Evolutionary conservation across 2,113 vertebrate species (phyloP).

Genomic region (Archilochus colubris): DNA sequence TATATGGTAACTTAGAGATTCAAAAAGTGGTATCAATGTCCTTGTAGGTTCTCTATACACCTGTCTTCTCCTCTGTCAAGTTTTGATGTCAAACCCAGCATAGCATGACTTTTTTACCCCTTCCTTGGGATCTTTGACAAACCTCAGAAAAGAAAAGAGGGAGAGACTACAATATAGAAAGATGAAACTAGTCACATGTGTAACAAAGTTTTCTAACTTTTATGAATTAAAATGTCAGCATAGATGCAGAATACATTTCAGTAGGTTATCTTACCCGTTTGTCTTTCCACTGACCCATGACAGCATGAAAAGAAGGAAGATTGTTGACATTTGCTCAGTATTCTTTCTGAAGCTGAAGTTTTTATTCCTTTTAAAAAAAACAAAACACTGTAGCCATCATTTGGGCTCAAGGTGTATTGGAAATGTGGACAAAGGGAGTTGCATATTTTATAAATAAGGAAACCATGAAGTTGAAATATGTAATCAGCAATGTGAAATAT

Average conservation of each 20-base stretch:
- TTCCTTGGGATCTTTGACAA: not conserved
- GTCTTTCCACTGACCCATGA: not conserved
- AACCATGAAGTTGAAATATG: not conserved
- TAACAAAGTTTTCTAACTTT: not conserved
- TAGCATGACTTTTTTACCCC: not conserved
- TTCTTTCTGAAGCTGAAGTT: not conserved
- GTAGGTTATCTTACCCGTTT: not conserved
- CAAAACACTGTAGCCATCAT: not conserved
- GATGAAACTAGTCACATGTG: not conserved
- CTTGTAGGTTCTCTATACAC: not conserved
- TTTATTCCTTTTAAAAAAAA: slow-evolving; percentile 14
- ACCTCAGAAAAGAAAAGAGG: not conserved
- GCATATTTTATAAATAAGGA: not conserved
- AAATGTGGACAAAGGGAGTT: not conserved
- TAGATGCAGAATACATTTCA: not conserved
- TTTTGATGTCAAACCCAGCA: not conserved
- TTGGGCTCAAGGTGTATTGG: not conserved
- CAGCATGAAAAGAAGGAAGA: not conserved
- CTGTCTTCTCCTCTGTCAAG: not conserved
- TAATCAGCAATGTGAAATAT: not conserved
- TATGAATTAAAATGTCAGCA: not conserved
- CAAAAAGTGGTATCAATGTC: not conserved
- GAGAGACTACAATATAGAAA: not conserved
- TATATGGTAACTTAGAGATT: not conserved
- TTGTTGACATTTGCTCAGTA: not conserved